Base-by-base conservation (phyloP, 2,797 vertebrate species). In the Melanogrammus aeglefinus region DNA sequence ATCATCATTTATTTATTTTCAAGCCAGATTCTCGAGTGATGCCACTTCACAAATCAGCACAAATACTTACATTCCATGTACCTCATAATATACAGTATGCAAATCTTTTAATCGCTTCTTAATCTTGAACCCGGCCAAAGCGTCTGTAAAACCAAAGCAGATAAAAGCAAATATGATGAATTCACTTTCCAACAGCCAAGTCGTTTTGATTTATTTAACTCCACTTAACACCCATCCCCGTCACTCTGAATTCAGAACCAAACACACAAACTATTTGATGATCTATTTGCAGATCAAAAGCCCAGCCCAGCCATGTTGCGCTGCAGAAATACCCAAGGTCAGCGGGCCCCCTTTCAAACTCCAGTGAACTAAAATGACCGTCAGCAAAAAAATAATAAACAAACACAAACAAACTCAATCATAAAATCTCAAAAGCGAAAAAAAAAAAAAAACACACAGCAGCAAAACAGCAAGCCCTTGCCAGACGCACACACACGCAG, bases 201-300 rank as follows among this genome's bases (percentile, higher is more conserved):
- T 18, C 47, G 44, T 85, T 88, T 74, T 80, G 39, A 88, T 86
- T 89, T 81, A 78, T 77, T 82, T 76, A 35, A 33, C 81, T 82
- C 82, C 81, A 76, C 73, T 81, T 73, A 73, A 2, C 18, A 78
- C 78, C 82, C 76, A 72, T 77, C 38, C 78, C 78, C 75, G 78
- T 83, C 84, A 80, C 76, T 86, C 78, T 77, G n/a, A 63, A 24
- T 63, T 24, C 6, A n/a, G 24, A 63, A 24, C 57, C 57, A 63
- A 24, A 63, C 57, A n/a, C 57, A 24, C 21, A 6, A 24, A 63
- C 6, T 24, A 7, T 24, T 7, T 63, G 57, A n/a, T 10, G 6
- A 24, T 63, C 57, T 63, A 21, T 24, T 8, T 24, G 1, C 6
- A 9, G 57, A 63, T 63, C 57, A 63, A 4, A 63, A 2, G 57